Evolutionary conservation across 2,113 vertebrate genomes (phyloP).

Genomic region (Ia io): DNA sequence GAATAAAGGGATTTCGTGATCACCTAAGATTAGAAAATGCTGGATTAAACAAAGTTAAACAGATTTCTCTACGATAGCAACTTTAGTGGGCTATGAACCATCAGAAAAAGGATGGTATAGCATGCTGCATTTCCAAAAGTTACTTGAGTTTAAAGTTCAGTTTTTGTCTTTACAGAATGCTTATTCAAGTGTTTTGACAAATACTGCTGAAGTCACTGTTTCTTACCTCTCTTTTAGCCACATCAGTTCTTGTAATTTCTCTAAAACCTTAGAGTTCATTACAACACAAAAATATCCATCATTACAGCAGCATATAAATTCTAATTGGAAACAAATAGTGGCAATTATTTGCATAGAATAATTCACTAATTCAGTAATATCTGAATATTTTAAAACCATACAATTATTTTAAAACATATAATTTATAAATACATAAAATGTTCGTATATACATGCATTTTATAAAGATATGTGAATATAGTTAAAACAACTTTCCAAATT

Average conservation of each 20-base stretch:
- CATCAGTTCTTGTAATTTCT: background rate
- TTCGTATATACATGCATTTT: background rate
- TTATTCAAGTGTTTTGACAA: background rate
- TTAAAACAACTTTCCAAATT: constrained; percentile 1
- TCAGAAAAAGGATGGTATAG: background rate
- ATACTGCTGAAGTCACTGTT: background rate
- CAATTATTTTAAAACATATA: background rate
- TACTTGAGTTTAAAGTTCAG: constrained; percentile 2
- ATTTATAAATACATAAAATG: background rate
- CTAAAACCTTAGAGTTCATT: background rate
- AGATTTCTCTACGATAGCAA: background rate
- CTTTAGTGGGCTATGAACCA: background rate
- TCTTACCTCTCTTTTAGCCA: background rate
- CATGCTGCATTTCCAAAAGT: background rate
- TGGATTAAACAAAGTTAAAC: background rate
- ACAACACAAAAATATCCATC: background rate
- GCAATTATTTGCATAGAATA: background rate
- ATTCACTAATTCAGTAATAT: background rate
- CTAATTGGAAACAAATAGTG: background rate
- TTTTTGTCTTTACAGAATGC: background rate
- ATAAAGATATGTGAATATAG: background rate
- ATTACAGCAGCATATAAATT: background rate
- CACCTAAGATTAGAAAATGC: background rate
- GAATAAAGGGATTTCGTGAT: background rate
- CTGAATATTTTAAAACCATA: constrained; percentile 1